Evolutionary conservation across 2,888 invertebrate species (phyloP), one percentile per base, ranked within the genome.

Genomic region (Girardia tigrina): DNA sequence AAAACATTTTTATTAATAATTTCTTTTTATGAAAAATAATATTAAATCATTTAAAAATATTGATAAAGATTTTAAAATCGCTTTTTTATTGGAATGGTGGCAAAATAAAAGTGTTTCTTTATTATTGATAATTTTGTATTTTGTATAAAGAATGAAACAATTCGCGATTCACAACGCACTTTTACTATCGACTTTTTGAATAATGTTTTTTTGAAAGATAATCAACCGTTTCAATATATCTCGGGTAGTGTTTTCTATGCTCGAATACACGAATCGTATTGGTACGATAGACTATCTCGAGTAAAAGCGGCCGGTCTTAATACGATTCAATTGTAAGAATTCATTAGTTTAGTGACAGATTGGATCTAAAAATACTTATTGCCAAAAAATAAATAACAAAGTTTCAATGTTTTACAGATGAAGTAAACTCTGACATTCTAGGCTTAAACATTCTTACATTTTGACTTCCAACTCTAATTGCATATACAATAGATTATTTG

Each of bases 231-330:
- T 78, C 80, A 80, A 26, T 84, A 84, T 74, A 78, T 85, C 2
- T 82, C 83, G 80, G 88, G 88, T 26, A 86, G 87, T 70, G 83
- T 87, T 75, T 87, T 87, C 80, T 87, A 87, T 80, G 85, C 84
- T 79, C 81, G 87, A 36, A 84, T 87, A 0, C 86, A 85, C 77
- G 85, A 84, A 0, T 80, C 82, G 23, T 84, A 86, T 79, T 87
- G 87, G 87, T 79, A 84, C 75, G 86, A 87, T 80, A 81, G 87
- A 23, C 81, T 87, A 36, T 79, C 80, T 74, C 86, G 86, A 80
- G 82, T 87, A 79, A 81, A 85, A 77, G 90, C 90, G 0, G 90
- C 90, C 42, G 95, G 94, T 0, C 86, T 94, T 14, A 92, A 94
- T 84, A 88, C 91, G 0, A 88, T 94, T 0, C 89, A 91, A 78